Conservation (phyloP, 2,888 invertebrate genomes). For the Chrysodeixis includens region DNA sequence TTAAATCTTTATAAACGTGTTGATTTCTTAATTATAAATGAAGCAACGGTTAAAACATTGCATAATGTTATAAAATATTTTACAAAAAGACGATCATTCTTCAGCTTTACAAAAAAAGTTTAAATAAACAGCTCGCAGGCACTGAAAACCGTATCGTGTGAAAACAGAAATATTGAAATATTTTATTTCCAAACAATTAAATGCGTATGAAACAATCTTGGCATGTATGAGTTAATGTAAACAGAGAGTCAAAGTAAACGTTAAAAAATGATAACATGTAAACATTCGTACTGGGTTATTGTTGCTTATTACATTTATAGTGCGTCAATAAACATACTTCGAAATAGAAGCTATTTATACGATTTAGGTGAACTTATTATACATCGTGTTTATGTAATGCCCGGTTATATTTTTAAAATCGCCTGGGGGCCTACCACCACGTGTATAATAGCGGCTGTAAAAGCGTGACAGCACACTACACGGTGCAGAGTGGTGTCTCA, state of each 20-base stretch:
- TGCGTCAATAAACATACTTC: constrained; percentile 23
- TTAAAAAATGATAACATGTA: constrained; percentile 36
- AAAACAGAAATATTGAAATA: constrained; percentile 14
- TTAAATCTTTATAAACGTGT: constrained; percentile 19
- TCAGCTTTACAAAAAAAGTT: constrained; percentile 13
- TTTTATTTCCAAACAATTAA: constrained; percentile 26
- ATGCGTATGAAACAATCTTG: constrained; percentile 31
- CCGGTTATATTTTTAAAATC: too few species aligned
- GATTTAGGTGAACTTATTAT: constrained; percentile 4
- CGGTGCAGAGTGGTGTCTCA: too few species aligned
- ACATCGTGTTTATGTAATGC: not conserved
- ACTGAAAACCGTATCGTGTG: constrained; percentile 6
- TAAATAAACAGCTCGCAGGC: constrained; percentile 13
- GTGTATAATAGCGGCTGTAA: too few species aligned
- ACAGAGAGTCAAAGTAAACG: constrained; percentile 24
- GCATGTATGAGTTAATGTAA: constrained; percentile 33
- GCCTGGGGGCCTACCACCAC: too few species aligned
- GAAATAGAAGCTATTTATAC: constrained; percentile 45
- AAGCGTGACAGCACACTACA: too few species aligned
- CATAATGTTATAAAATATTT: constrained; percentile 3
- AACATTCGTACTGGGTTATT: constrained; percentile 37
- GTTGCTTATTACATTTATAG: constrained; percentile 16
- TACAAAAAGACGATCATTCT: constrained; percentile 7
- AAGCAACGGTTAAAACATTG: constrained; percentile 5
- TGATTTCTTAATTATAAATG: constrained; percentile 11